Evolutionary conservation across 1,140 invertebrate genomes (phyloP), one percentile per base, ranked within the genome.

Genomic region (Venturia canescens): DNA sequence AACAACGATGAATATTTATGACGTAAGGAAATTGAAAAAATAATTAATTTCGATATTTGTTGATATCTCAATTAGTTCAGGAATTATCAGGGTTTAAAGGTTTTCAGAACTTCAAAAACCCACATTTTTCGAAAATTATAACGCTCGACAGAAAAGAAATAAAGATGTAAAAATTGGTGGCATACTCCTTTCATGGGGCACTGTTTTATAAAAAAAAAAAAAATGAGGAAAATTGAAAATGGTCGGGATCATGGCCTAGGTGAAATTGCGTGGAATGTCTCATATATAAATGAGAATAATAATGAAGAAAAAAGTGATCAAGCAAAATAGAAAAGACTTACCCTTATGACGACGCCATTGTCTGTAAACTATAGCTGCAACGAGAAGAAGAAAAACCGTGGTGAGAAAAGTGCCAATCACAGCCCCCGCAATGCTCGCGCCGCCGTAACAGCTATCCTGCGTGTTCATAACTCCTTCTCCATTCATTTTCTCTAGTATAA

Each of bases 331-430:
- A 29, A n/a, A 77, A 83, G 78, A 90, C 90, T 90, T 82, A 93
- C 92, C 92, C 88, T 92, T 91, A 38, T 89, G 87, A 27, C 90
- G 89, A 78, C 92, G 91, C 89, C 92, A 92, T 79, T 92, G 89
- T 80, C 87, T 90, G 85, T 92, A 93, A 44, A 93, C 80, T 66
- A 92, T 83, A 29, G 87, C 89, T 29, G 87, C 90, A 31, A 93
- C 80, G 38, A 85, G 89, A 38, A 92, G 80, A 23, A 93, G 86
- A 3, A 93, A 80, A 38, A 92, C 83, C 53, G 92, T 93, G 26
- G 90, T 88, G 48, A 93, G 85, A 86, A 94, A 92, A 75, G 93
- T 94, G 29, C 93, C 93, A 83, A 94, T 87, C 31, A 94, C 92
- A 80, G 93, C 93, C 26, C 93, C 93, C 79, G 91, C 93, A 57